phyloP scores from a whole-genome alignment of 2,797 vertebrate species.

The Pteropus rufus region DNA sequence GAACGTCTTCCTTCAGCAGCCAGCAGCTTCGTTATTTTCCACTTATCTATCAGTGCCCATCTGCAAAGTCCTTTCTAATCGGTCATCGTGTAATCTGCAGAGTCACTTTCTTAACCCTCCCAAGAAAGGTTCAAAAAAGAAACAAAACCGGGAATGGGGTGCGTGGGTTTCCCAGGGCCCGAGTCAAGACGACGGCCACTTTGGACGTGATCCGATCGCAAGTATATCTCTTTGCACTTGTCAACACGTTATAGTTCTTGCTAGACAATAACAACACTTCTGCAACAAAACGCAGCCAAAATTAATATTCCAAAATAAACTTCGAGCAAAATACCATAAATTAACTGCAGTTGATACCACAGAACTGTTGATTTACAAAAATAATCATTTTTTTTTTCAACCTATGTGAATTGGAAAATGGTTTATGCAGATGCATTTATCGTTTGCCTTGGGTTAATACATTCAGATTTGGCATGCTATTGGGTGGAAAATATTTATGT shows the following conservation, averaged over 20 bases:
- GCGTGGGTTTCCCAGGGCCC: not conserved
- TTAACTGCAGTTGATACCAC: constrained; percentile 32
- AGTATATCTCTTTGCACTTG: not conserved
- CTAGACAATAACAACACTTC: not conserved
- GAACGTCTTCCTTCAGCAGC: accelerated
- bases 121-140: not conserved
- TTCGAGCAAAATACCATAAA: not conserved
- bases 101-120: not conserved
- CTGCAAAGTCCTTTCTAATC: not conserved
- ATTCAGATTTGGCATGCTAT: constrained; percentile 33
- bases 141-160: not conserved
- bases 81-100: not conserved
- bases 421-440: constrained; percentile 35
- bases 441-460: constrained; percentile 29
- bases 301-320: constrained; percentile 46
- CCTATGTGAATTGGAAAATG: constrained; percentile 32
- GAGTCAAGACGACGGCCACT: not conserved
- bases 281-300: not conserved
- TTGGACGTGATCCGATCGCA: not conserved
- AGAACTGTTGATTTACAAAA: constrained; percentile 36
- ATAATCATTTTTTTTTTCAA: constrained; percentile 30
- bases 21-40: not conserved
- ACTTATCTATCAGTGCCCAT: not conserved
- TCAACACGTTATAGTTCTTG: not conserved
- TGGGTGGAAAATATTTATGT: constrained; percentile 52